Evolutionary conservation across 2,113 vertebrate species (phyloP).

Genomic region (Xenopus borealis): DNA sequence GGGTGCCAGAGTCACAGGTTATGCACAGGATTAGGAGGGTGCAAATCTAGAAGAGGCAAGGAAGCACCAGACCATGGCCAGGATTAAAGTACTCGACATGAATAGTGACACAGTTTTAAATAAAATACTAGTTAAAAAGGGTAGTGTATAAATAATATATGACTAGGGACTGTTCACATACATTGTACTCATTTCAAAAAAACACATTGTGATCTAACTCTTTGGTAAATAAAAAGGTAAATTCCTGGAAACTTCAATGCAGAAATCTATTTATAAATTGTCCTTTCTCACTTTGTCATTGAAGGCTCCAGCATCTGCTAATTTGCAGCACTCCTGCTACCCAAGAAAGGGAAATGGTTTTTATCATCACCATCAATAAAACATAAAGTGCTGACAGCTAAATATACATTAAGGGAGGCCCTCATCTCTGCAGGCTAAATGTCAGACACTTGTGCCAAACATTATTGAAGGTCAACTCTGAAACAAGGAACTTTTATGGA

Average conservation of each 20-base stretch:
- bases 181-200: not conserved
- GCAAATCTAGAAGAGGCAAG: no score
- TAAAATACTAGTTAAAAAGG: no score
- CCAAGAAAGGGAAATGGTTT: not conserved
- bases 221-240: not conserved
- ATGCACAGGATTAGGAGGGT: no score
- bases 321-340: not conserved
- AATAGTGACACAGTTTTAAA: no score
- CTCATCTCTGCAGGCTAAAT: not conserved
- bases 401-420: not conserved
- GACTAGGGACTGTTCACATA: not conserved
- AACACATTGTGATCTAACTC: no score
- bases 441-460: not conserved
- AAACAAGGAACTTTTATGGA: no score
- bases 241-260: not conserved
- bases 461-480: no score
- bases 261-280: not conserved
- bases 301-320: not conserved
- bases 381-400: not conserved
- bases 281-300: not conserved
- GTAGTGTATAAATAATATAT: not conserved
- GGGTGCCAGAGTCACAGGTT: no score
- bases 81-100: no score
- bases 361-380: not conserved
- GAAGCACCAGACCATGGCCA: no score